These are phyloP conservation scores for Tridacna crocea DNA, from an alignment of 2,888 invertebrate species.

Conservation along the genomic window DNA sequence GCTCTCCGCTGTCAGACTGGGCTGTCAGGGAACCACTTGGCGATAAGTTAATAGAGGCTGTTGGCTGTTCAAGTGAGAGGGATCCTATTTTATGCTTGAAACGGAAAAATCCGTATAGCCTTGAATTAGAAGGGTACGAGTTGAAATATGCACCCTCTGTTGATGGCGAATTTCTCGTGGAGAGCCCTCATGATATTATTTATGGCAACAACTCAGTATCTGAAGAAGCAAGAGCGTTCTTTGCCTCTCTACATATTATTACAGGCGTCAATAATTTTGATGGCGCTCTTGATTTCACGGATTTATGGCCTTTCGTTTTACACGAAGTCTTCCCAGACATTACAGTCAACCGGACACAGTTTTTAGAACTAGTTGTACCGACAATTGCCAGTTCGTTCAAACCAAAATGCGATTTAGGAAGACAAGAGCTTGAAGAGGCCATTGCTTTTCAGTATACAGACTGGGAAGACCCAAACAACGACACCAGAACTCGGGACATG, in stretches of 20 bases:
- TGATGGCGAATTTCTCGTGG: constrained; percentile 44
- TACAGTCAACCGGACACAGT: constrained; percentile 26
- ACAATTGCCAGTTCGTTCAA: background rate
- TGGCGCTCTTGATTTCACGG: constrained; percentile 36
- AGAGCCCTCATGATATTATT: constrained; percentile 32
- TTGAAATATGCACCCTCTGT: constrained; percentile 29
- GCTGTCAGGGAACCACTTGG: constrained; percentile 8
- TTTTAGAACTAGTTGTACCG: constrained; percentile 33
- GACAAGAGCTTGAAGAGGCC: constrained; percentile 1
- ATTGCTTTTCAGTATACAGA: constrained; percentile 42
- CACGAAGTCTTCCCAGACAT: constrained; percentile 23
- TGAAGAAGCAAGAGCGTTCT: constrained; percentile 39
- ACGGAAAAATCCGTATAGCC: background rate
- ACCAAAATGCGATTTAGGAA: constrained; percentile 17
- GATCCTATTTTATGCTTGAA: background rate
- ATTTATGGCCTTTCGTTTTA: constrained; percentile 26
- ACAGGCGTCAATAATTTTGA: constrained; percentile 44
- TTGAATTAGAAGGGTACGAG: background rate
- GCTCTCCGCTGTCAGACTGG: constrained; percentile 38
- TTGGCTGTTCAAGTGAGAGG: background rate
- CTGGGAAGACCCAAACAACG: constrained; percentile 85
- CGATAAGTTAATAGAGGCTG: constrained; percentile 13
- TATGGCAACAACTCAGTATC: constrained; percentile 36
- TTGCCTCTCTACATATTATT: constrained; percentile 42
- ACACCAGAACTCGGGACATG: constrained; percentile 91